Percentiles rank a stretch among this genome's conserved stretches.
Evolutionary conservation across 2,797 vertebrate species (phyloP).

Genomic region (Molothrus ater): DNA sequence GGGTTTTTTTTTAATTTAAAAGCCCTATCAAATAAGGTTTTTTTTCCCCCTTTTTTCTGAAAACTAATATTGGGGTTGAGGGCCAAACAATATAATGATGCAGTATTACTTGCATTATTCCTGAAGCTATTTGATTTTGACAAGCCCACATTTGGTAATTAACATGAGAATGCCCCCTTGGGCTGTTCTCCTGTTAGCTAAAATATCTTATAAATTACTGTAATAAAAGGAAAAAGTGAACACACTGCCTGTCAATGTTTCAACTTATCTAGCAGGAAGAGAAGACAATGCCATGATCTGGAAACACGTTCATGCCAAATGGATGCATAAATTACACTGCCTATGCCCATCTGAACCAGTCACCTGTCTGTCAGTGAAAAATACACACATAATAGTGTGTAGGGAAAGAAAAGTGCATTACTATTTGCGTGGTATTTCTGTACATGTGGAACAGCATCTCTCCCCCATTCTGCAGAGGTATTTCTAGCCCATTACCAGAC

Average conservation of each 20-base stretch:
- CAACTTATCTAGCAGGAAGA: slow-evolving; percentile 76
- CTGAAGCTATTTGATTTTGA: slow-evolving; percentile 83
- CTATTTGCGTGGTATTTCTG: background rate
- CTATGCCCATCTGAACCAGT: slow-evolving; percentile 48
- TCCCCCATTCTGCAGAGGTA: background rate
- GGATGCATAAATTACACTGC: slow-evolving; percentile 58
- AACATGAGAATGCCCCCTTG: slow-evolving; percentile 83
- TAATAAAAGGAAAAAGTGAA: slow-evolving; percentile 81
- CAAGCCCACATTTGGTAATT: slow-evolving; percentile 84
- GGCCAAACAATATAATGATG: slow-evolving; percentile 79
- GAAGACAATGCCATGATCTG: slow-evolving; percentile 76
- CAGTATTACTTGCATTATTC: slow-evolving; percentile 79
- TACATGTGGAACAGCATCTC: background rate
- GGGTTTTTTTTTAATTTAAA: slow-evolving; percentile 58
- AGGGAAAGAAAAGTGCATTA: background rate
- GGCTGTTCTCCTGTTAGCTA: slow-evolving; percentile 81
- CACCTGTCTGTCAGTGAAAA: slow-evolving; percentile 32
- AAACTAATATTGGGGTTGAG: slow-evolving; percentile 79
- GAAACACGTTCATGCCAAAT: slow-evolving; percentile 69
- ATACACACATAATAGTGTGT: background rate
- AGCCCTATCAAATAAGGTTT: slow-evolving; percentile 60
- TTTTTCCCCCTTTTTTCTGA: background rate
- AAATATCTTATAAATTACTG: slow-evolving; percentile 85
- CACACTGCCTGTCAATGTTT: slow-evolving; percentile 80
- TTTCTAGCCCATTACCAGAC: background rate